Evolutionary conservation across 2,797 vertebrate genomes (phyloP).

Genomic region (Semotilus atromaculatus): DNA sequence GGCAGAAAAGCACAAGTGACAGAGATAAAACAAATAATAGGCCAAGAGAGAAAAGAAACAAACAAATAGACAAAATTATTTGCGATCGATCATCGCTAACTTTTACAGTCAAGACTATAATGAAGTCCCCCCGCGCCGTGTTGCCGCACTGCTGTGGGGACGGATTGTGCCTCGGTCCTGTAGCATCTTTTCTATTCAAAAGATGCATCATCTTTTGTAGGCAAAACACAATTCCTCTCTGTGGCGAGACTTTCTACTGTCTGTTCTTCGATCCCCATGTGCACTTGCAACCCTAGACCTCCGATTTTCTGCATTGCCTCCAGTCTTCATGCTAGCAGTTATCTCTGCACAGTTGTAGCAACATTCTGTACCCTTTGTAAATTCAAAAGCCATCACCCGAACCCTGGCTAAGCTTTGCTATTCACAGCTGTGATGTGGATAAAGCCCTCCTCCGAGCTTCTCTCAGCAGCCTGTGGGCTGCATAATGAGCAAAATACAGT

Average conservation of each 20-base stretch:
- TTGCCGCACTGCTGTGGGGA: background rate
- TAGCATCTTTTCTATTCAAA: conserved; percentile 16
- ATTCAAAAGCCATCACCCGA: conserved; percentile 36
- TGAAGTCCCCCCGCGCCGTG: conserved; percentile 43
- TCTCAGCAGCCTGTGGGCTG: conserved; percentile 47
- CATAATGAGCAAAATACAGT: conserved; percentile 48
- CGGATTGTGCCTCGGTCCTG: background rate
- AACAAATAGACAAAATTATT: conserved; percentile 27
- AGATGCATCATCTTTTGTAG: conserved; percentile 15
- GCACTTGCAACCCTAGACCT: conserved; percentile 35
- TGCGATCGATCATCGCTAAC: conserved; percentile 39
- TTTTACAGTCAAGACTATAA: conserved; percentile 51
- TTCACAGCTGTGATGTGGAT: conserved; percentile 47
- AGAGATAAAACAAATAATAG: background rate
- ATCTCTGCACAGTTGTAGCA: conserved; percentile 36
- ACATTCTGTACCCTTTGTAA: conserved; percentile 31
- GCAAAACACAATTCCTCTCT: conserved; percentile 30
- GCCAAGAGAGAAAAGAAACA: conserved; percentile 28
- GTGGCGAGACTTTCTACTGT: background rate
- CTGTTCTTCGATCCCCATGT: conserved; percentile 4
- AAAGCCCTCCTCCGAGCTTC: conserved; percentile 52
- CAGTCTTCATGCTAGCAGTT: conserved; percentile 26
- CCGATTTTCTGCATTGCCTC: conserved; percentile 38
- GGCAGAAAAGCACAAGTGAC: background rate
- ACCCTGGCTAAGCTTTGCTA: conserved; percentile 37